phyloP scores from a whole-genome alignment of 2,113 vertebrate species.

The Pica pica region DNA sequence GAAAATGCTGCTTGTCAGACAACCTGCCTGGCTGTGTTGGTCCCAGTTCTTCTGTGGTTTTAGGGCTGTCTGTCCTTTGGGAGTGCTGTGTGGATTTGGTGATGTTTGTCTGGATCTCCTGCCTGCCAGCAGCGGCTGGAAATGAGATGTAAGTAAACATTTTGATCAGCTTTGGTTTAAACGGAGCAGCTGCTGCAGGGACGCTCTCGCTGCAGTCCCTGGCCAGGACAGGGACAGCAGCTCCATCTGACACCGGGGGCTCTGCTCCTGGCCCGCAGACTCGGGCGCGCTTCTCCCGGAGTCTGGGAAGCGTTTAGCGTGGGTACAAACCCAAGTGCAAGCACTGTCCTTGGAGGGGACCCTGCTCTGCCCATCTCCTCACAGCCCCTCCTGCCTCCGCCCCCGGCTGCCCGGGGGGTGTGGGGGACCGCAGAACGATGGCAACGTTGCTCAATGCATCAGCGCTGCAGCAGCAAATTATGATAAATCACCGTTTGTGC shows the following conservation, averaged over 20 bases:
- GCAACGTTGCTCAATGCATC: not conserved
- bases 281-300: fast-evolving
- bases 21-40: fast-evolving
- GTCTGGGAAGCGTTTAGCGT: fast-evolving
- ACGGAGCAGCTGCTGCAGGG: not conserved
- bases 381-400: not conserved
- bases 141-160: not conserved
- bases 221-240: not conserved
- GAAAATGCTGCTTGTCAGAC: not conserved
- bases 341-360: fast-evolving
- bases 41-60: not conserved
- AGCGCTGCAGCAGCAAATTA: not conserved
- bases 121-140: not conserved
- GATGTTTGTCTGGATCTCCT: not conserved
- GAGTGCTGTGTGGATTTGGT: not conserved
- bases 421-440: not conserved
- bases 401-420: not conserved
- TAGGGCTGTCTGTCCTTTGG: not conserved
- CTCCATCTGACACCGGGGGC: fast-evolving
- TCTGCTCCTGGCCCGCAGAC: not conserved
- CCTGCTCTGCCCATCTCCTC: not conserved
- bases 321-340: fast-evolving
- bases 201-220: fast-evolving
- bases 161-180: not conserved
- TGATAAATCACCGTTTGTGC: not conserved